Conservation (phyloP, 2,113 vertebrate species). For the Gallinago jamesoni region DNA sequence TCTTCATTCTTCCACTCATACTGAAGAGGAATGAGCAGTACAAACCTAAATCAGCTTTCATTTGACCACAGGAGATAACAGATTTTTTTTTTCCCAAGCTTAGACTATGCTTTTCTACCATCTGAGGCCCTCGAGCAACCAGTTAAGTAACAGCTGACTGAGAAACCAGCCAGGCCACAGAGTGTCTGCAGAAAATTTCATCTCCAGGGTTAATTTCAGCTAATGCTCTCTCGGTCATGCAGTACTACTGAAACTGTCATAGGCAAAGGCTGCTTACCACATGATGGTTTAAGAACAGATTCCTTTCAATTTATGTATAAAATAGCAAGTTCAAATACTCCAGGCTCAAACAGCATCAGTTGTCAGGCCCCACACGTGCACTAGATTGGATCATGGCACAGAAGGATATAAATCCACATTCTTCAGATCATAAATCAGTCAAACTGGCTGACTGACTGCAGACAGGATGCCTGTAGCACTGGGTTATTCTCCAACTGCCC, state of each 20-base stretch:
- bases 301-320: conserved; percentile 30
- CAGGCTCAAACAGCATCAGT: neutral
- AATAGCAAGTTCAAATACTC: conserved; percentile 5
- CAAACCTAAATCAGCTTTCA: neutral
- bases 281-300: neutral
- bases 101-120: neutral
- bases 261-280: neutral
- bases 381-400: neutral
- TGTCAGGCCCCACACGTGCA: neutral
- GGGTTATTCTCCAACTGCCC: conserved; percentile 12
- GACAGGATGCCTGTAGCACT: neutral
- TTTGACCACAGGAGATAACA: neutral
- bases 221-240: neutral
- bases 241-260: neutral
- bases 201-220: neutral
- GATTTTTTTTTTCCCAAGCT: neutral
- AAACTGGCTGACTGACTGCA: neutral
- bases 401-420: conserved; percentile 12
- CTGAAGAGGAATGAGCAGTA: neutral
- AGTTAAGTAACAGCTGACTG: neutral
- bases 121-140: neutral
- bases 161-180: neutral
- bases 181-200: neutral
- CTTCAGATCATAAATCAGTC: conserved; percentile 29
- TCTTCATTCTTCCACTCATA: neutral